Conservation (phyloP, 2,888 invertebrate genomes). For the Doris montereyensis region DNA sequence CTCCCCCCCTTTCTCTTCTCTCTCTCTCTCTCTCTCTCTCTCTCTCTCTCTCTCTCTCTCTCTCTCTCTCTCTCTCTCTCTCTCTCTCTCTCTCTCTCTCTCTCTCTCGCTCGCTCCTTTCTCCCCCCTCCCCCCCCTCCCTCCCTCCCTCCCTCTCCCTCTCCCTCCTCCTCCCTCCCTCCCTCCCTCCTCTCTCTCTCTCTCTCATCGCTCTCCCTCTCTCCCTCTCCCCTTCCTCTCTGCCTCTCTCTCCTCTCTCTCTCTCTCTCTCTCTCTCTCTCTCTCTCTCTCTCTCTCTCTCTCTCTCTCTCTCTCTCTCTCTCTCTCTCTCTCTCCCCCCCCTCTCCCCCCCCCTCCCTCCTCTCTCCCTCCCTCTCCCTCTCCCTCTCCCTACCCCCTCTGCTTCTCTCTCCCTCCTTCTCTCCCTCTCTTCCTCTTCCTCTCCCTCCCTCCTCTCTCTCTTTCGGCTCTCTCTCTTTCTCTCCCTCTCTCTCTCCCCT, state of each 20-base stretch:
- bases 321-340: slow-evolving; percentile 2
- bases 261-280: slow-evolving; percentile 27
- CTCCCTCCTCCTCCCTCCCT: not conserved
- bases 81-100: not conserved
- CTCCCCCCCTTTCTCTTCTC: not conserved
- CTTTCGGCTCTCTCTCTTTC: not conserved
- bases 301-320: slow-evolving; percentile 30
- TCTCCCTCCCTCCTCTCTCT: not conserved
- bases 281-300: slow-evolving; percentile 7
- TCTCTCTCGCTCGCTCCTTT: not conserved
- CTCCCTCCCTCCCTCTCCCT: not conserved
- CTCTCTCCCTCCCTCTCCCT: slow-evolving; percentile 1
- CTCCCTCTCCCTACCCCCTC: slow-evolving; percentile 22
- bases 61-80: slow-evolving; percentile 33
- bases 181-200: not conserved
- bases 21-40: slow-evolving; percentile 34
- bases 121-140: not conserved
- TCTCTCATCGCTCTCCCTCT: not conserved
- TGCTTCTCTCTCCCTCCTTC: not conserved
- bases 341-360: not conserved
- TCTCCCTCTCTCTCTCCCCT: not conserved
- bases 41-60: slow-evolving; percentile 32
- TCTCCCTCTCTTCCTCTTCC: no score
- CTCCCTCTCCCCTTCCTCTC: slow-evolving; percentile 28
- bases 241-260: slow-evolving; percentile 32